Evolutionary conservation across 37 sponge, comb jelly and placozoan species (phyloP), one percentile per base, ranked within the genome.

Genomic region (Cliona cf. orientalis): DNA sequence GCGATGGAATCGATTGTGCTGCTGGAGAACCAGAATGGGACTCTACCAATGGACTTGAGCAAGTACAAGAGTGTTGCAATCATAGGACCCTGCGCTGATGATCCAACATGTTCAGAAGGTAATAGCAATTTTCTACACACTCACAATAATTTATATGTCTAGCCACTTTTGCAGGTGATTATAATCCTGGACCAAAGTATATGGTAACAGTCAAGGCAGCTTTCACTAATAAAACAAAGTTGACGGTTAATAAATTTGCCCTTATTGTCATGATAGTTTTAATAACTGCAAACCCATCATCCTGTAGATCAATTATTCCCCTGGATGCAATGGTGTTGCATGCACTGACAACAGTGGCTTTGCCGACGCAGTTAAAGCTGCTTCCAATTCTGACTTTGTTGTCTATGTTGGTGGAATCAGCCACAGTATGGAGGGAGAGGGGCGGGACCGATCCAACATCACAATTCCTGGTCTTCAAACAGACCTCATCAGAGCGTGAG

Each of bases 11-110:
- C 67, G 40, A 65, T 84, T 31, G 75, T 84, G 12, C 66, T 84
- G 42, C 74, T 84, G 41, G 44, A 75, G 40, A 84, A 84, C 53
- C 40, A 62, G 2, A 72, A 72, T 6, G 33, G 41, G n/a, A 32
- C 44, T 42, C 74, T 82, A 3, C 85, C 85, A 3, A 32, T 84
- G 19, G 33, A 78, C 2, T 28, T 56, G n/a, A 44, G 63, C 25
- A 36, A n/a, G 9, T 79, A 44, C 73, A 72, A 55, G 73, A 72
- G 58, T 70, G 58, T 84, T 40, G 86, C 79, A 0, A 45, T 84
- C 35, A 62, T 84, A 21, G 84, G 84, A 7, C 84, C 84, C 0
- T 84, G 75, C 35, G 64, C 76, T 42, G 66, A 84, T 45, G 53
- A 65, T 46, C 72, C 86, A 37, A 60, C 45, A 56, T 65, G 76